Percentiles rank a stretch among this genome's conserved stretches.
Conservation (phyloP, 64 coral and sea anemone species). For the Montipora sp. region DNA sequence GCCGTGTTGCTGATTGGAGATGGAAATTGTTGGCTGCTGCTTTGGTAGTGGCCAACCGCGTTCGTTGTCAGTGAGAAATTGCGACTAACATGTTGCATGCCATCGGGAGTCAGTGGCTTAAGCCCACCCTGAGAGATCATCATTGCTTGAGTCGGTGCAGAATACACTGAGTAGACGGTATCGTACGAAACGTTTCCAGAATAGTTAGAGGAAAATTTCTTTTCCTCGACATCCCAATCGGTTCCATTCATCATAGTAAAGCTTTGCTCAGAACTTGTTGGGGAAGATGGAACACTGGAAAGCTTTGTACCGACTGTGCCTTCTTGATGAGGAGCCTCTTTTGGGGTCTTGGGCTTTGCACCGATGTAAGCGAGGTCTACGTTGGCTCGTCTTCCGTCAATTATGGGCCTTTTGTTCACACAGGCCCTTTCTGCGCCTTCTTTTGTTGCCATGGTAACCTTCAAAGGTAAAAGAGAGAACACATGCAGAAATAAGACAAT, state of each 20-base stretch:
- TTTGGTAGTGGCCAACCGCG: neutral
- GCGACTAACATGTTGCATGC: neutral
- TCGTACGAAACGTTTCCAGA: neutral
- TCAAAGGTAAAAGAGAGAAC: neutral
- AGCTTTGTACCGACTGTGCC: neutral
- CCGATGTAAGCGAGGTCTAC: conserved; percentile 76
- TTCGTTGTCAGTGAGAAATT: neutral
- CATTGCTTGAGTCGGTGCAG: neutral
- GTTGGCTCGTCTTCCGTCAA: conserved; percentile 75
- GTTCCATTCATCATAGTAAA: neutral
- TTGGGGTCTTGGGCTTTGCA: conserved; percentile 66
- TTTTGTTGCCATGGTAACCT: conserved; percentile 89
- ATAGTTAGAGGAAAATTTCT: neutral
- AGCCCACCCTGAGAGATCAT: neutral
- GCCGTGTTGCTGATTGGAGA: neutral
- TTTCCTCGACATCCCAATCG: neutral
- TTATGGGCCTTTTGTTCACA: conserved; percentile 76
- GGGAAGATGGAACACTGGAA: neutral
- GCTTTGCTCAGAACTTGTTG: neutral
- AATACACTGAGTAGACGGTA: neutral
- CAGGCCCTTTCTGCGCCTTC: conserved; percentile 76
- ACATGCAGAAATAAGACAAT: neutral
- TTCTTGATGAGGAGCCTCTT: neutral
- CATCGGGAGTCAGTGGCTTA: neutral
- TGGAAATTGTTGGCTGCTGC: neutral